Conservation (phyloP, 1,140 invertebrate genomes). For the Dermatophagoides farinae region DNA sequence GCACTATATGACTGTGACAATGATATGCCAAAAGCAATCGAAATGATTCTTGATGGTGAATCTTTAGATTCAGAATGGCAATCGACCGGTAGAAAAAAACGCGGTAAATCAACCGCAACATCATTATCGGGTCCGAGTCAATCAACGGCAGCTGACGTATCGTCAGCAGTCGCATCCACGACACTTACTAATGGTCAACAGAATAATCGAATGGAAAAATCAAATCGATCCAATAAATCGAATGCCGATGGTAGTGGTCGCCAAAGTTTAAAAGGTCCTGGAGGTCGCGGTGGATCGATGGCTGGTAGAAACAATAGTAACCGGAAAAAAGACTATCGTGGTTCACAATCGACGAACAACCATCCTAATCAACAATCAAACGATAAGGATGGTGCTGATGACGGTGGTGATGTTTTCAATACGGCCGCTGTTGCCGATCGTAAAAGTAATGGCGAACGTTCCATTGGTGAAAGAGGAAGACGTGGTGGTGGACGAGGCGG, state of each 20-base stretch:
- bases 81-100: conserved; percentile 57
- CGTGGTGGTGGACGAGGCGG: neutral
- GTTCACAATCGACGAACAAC: neutral
- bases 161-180: neutral
- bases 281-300: neutral
- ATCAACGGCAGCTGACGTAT: conserved; percentile 14
- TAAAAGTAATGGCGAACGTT: conserved; percentile 17
- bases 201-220: conserved; percentile 8
- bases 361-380: neutral
- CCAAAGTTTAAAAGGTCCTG: neutral
- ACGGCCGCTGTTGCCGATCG: conserved; percentile 34
- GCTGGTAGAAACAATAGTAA: neutral
- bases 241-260: conserved; percentile 10
- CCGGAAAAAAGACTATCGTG: neutral
- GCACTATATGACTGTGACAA: conserved; percentile 29
- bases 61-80: conserved; percentile 38
- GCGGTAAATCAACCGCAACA: conserved; percentile 15
- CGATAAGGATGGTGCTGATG: neutral
- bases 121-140: conserved; percentile 9
- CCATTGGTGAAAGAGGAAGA: neutral
- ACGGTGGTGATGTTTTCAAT: conserved; percentile 10
- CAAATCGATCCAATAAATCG: conserved; percentile 18
- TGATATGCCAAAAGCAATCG: conserved; percentile 37
- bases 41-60: conserved; percentile 48
- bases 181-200: neutral